Percentiles rank a stretch among this genome's conserved stretches.
These are phyloP conservation scores for Saxidomus purpurata DNA, from an alignment of 1,140 invertebrate species.

Conservation along the genomic window DNA sequence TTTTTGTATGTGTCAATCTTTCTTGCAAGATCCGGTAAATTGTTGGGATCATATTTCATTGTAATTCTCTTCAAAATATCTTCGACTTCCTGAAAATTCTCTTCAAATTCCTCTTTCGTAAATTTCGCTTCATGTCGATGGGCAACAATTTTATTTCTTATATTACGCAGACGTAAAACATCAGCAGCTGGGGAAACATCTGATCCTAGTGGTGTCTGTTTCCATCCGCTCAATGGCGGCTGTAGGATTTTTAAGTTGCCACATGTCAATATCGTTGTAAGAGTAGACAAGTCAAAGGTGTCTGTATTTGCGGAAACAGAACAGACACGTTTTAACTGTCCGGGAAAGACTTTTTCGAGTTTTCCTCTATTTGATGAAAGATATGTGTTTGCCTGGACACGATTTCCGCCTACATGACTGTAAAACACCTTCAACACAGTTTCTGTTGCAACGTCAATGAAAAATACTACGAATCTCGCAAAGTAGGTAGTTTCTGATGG, in stretches of 20 bases:
- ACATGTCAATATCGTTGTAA: too few species aligned
- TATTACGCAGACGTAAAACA: too few species aligned
- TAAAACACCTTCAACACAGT: not conserved
- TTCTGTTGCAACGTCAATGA: too few species aligned
- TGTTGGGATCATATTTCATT: not conserved
- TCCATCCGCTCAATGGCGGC: not conserved
- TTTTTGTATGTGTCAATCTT: not conserved
- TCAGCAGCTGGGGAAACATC: not conserved
- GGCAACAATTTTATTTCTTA: not conserved
- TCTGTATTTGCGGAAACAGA: not conserved
- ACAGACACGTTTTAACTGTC: not conserved
- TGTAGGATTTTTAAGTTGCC: not conserved
- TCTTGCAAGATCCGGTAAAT: not conserved
- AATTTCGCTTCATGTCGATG: not conserved
- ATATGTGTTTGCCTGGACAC: not conserved
- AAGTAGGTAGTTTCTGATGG: not conserved
- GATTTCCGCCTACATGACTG: not conserved
- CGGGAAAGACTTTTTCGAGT: not conserved
- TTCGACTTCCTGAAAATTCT: not conserved
- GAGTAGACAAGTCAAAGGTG: not conserved
- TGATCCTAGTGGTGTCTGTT: not conserved
- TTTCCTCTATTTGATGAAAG: not conserved
- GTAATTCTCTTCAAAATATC: not conserved
- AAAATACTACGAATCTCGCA: not conserved
- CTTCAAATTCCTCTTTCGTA: not conserved